Percentiles rank a stretch among this genome's conserved stretches.
phyloP scores from a whole-genome alignment of 2,888 invertebrate genomes.

The Sphinx pinastri region DNA sequence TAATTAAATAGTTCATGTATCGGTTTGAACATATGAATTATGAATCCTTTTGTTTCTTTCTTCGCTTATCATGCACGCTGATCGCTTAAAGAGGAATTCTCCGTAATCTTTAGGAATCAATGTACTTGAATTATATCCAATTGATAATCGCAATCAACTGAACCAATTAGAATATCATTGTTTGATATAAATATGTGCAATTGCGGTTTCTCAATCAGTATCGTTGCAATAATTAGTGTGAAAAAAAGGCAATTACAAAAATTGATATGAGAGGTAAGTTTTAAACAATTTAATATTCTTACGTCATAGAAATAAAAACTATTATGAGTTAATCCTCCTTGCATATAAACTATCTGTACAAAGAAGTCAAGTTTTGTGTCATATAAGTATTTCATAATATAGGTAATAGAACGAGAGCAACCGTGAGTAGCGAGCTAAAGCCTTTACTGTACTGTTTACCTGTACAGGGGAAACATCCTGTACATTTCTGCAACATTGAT shows the following conservation, averaged over 20 bases:
- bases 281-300: background rate
- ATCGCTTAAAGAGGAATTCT: conserved; percentile 29
- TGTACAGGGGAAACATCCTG: no score
- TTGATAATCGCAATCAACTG: conserved; percentile 30
- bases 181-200: conserved; percentile 36
- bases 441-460: no score
- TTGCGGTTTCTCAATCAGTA: conserved; percentile 27
- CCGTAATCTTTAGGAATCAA: conserved; percentile 33
- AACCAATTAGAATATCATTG: conserved; percentile 29
- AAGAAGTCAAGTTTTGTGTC: no score
- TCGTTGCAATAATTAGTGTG: conserved; percentile 21
- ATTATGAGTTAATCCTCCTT: background rate
- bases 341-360: no score
- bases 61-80: conserved; percentile 20
- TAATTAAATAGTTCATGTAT: no score
- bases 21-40: no score
- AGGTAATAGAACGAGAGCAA: no score
- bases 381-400: no score
- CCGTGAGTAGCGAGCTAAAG: no score
- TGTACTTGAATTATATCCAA: conserved; percentile 31
- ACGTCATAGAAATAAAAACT: background rate
- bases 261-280: conserved; percentile 14
- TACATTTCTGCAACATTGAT: no score
- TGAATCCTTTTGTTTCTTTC: conserved; percentile 7
- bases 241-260: background rate